phyloP scores from a whole-genome alignment of 1,140 invertebrate species.

The Drosophila nikananu region DNA sequence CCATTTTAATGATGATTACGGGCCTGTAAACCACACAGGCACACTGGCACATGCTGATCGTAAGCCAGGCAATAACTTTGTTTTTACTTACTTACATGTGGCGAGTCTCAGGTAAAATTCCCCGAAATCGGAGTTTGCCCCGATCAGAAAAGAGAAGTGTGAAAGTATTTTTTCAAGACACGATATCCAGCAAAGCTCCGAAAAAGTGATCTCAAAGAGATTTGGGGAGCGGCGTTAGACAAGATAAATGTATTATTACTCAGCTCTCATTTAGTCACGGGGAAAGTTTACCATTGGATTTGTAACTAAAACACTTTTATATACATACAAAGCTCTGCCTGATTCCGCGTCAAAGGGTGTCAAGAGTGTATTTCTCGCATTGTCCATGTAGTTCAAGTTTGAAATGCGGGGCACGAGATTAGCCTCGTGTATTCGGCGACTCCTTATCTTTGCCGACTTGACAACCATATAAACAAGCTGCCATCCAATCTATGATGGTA shows the following conservation, averaged over 20 bases:
- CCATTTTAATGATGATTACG: conserved; percentile 23
- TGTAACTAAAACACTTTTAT: neutral
- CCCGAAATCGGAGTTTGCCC: conserved; percentile 14
- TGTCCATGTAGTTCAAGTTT: conserved; percentile 24
- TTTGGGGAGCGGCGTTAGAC: neutral
- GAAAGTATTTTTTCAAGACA: conserved; percentile 7
- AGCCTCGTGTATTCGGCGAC: conserved; percentile 8
- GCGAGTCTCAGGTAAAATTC: neutral
- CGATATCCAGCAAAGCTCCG: conserved; percentile 3
- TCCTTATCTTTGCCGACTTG: conserved; percentile 32
- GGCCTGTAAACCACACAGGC: neutral
- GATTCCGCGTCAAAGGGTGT: conserved; percentile 2
- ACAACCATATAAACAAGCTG: conserved; percentile 27
- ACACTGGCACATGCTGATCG: conserved; percentile 5
- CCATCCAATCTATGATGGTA: conserved; percentile 3
- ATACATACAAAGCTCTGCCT: neutral
- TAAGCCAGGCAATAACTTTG: conserved; percentile 4
- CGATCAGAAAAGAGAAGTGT: conserved; percentile 6
- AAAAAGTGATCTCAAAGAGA: conserved; percentile 19
- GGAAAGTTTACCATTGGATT: conserved; percentile 23
- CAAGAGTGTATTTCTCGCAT: conserved; percentile 14
- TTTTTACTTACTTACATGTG: conserved; percentile 9
- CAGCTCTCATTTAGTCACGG: neutral
- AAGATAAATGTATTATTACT: conserved; percentile 1
- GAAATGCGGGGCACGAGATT: conserved; percentile 17